These are phyloP conservation scores for Excalfactoria chinensis DNA, from an alignment of 2,113 vertebrate genomes.

Conservation along the genomic window DNA sequence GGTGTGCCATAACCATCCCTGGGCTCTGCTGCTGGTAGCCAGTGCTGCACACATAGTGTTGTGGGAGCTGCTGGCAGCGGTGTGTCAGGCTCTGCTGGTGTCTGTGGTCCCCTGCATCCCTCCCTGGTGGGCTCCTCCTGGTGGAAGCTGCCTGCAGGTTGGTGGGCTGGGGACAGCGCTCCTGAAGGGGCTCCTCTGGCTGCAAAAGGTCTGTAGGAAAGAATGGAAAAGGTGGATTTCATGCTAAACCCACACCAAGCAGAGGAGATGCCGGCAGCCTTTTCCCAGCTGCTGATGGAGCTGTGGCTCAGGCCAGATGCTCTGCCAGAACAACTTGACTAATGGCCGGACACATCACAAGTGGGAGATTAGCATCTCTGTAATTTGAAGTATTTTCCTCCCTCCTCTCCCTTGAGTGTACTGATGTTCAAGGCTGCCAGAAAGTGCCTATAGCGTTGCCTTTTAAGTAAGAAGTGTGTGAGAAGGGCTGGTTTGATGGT, in stretches of 20 bases:
- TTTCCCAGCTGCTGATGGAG: not conserved
- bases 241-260: not conserved
- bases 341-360: not conserved
- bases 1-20: not conserved
- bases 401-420: constrained; percentile 14
- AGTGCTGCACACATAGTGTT: constrained; percentile 1
- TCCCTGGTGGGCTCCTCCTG: not conserved
- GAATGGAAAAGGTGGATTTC: not conserved
- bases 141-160: not conserved
- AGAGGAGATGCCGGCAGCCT: not conserved
- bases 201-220: not conserved
- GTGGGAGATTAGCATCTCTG: constrained; percentile 57
- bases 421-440: constrained; percentile 15
- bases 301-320: not conserved
- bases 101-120: not conserved
- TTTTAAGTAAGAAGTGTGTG: constrained; percentile 44
- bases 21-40: constrained; percentile 21
- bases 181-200: not conserved
- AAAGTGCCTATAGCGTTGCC: constrained; percentile 22
- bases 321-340: not conserved
- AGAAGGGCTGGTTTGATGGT: not conserved
- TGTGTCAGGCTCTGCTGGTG: not conserved
- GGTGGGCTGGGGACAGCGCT: not conserved
- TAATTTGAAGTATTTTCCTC: constrained; percentile 54
- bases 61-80: constrained; percentile 38